Evolutionary conservation across 2,888 invertebrate species (phyloP).

Genomic region (Ischnura elegans): DNA sequence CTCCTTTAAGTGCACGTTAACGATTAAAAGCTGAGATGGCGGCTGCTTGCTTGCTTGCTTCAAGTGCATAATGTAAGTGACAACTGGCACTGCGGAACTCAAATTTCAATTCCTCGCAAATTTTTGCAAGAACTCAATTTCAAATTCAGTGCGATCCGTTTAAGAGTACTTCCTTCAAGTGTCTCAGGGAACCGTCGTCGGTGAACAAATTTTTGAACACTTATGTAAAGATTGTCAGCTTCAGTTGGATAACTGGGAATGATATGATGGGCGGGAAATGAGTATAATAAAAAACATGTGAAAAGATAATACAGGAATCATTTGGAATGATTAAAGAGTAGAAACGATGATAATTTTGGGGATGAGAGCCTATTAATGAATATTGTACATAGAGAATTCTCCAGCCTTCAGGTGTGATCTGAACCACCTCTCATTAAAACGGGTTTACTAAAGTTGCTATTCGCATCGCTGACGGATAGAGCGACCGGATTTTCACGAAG

Average conservation of each 20-base stretch:
- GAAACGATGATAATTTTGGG: no score
- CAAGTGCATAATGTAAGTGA: not conserved
- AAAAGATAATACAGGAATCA: not conserved
- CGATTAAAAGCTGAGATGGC: not conserved
- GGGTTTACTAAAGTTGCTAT: no score
- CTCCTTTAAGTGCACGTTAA: not conserved
- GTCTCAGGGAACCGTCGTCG: not conserved
- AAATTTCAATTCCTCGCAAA: not conserved
- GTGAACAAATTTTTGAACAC: conserved; percentile 8
- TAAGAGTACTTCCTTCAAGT: conserved; percentile 15
- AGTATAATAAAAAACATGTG: not conserved
- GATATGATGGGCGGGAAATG: not conserved
- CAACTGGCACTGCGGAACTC: not conserved
- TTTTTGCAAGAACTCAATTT: conserved; percentile 22
- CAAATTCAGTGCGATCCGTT: not conserved
- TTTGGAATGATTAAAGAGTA: no score
- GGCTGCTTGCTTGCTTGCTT: no score
- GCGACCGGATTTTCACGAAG: no score
- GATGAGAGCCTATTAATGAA: no score
- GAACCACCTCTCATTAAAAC: no score
- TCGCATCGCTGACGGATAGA: no score
- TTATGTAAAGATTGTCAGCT: not conserved
- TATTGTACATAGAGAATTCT: no score
- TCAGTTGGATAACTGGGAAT: not conserved
- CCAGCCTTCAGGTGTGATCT: no score